Percentiles rank a stretch among this genome's conserved stretches.
Conservation (phyloP, 64 coral and sea anemone species). For the Exaiptasia diaphana region DNA sequence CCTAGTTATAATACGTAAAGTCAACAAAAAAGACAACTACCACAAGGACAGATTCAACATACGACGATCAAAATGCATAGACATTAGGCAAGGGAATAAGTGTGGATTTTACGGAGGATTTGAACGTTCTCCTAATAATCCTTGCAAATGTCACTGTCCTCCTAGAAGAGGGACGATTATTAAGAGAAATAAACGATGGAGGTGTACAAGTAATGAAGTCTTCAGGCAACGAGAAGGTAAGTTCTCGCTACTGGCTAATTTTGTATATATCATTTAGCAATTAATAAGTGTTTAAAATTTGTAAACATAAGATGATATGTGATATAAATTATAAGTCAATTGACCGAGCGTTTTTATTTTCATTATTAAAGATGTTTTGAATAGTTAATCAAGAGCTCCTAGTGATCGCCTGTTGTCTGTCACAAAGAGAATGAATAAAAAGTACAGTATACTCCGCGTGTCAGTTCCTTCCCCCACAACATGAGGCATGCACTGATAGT, state of each 20-base stretch:
- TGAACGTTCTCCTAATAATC: background rate
- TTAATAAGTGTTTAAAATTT: no score
- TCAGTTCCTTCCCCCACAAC: no score
- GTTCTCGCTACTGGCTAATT: background rate
- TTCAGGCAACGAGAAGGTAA: background rate
- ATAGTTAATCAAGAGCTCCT: no score
- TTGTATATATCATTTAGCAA: background rate
- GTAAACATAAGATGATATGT: no score
- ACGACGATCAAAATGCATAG: background rate
- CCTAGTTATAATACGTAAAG: slow-evolving; percentile 9
- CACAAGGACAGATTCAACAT: slow-evolving; percentile 25
- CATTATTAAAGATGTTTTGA: no score
- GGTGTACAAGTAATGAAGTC: background rate
- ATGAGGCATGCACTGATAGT: no score
- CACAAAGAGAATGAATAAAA: no score
- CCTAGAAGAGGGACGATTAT: background rate
- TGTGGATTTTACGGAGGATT: slow-evolving; percentile 7
- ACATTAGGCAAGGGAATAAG: background rate
- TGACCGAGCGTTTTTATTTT: no score
- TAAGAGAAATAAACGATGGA: background rate
- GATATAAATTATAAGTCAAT: no score
- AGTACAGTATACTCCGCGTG: no score
- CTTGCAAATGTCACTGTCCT: slow-evolving; percentile 4
- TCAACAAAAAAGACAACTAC: background rate
- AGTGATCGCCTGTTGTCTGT: no score